Conservation (phyloP, 2,113 vertebrate species). For the Penelope pileata region DNA sequence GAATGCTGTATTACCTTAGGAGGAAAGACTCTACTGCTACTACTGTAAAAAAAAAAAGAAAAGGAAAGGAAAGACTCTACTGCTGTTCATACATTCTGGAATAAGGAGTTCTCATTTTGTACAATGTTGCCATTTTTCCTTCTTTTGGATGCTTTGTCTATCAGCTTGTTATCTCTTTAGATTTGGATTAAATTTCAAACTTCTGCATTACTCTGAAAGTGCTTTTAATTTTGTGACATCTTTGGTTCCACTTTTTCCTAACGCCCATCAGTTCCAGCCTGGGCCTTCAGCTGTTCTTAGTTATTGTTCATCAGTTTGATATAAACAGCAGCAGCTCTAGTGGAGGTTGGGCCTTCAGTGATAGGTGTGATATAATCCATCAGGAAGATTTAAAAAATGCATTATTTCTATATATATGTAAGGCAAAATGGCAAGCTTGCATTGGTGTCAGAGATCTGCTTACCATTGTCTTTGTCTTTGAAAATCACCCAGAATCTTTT, state of each 20-base stretch:
- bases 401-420: background rate
- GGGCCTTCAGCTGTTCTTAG: background rate
- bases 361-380: background rate
- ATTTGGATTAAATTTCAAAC: slow-evolving; percentile 17
- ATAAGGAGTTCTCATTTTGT: background rate
- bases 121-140: slow-evolving; percentile 5
- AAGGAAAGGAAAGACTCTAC: slow-evolving; percentile 25
- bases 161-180: background rate
- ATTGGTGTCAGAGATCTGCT: background rate
- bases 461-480: background rate
- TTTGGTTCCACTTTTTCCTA: background rate
- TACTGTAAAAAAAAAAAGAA: too few species aligned
- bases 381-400: background rate
- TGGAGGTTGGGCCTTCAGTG: background rate
- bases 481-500: background rate
- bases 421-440: background rate
- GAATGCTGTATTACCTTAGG: slow-evolving; percentile 31
- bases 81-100: background rate
- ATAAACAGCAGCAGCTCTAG: background rate
- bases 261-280: background rate
- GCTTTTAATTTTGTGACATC: background rate
- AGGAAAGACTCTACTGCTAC: slow-evolving; percentile 26
- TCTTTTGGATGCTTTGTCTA: background rate
- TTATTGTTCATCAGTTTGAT: background rate
- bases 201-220: background rate